These are phyloP conservation scores for Eleutherodactylus coqui DNA, from an alignment of 2,797 vertebrate species.

Conservation along the genomic window DNA sequence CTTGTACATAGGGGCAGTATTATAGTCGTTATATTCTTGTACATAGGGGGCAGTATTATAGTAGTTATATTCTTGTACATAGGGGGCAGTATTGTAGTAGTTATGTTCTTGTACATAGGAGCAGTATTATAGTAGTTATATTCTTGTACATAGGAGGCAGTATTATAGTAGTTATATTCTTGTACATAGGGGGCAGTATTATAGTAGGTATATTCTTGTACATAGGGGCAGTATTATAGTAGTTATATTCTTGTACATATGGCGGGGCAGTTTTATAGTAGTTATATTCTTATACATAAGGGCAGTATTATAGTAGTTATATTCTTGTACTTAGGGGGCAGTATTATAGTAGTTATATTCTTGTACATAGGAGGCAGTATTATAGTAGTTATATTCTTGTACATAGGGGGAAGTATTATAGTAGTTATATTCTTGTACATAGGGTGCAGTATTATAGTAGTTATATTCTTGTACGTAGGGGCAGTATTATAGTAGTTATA, in stretches of 20 bases:
- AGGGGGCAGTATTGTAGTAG: conserved; percentile 1
- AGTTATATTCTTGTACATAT: neutral
- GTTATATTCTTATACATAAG: neutral
- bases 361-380: conserved; percentile 11
- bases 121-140: conserved; percentile 15
- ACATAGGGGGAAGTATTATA: neutral
- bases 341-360: conserved; percentile 20
- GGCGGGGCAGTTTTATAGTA: conserved; percentile 3
- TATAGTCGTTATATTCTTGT: too few relatives aligned
- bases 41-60: too few relatives aligned
- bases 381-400: conserved; percentile 24
- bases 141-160: neutral
- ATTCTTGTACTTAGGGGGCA: neutral
- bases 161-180: conserved; percentile 16
- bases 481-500: neutral
- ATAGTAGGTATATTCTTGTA: conserved; percentile 10
- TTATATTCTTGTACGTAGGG: neutral
- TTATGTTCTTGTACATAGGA: conserved; percentile 10
- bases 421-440: conserved; percentile 19
- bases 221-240: neutral
- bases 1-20: too few relatives aligned
- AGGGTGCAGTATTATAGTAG: neutral
- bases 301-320: conserved; percentile 1
- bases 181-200: conserved; percentile 1
- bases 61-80: conserved; percentile 8